Percentiles rank a stretch among this genome's conserved stretches.
Conservation (phyloP, 1,140 invertebrate species). For the Micrasema longulum region DNA sequence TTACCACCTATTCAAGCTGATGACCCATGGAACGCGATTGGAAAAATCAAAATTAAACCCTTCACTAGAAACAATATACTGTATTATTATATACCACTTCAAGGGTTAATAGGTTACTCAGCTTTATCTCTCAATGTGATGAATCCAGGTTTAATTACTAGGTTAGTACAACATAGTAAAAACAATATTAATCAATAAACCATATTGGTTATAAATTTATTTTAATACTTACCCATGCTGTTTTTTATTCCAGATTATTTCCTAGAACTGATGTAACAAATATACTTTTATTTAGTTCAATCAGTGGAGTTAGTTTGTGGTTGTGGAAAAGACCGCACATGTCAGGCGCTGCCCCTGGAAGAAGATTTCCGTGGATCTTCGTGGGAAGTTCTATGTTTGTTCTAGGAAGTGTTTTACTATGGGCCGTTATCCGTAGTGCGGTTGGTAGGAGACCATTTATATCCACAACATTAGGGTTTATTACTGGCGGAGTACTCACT, state of each 20-base stretch:
- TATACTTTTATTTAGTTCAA: constrained; percentile 62
- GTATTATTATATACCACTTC: constrained; percentile 66
- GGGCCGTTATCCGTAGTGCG: constrained; percentile 65
- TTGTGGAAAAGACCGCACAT: constrained; percentile 66
- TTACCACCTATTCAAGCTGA: constrained; percentile 23
- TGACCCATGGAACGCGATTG: constrained; percentile 40
- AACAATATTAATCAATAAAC: background rate
- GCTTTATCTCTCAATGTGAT: constrained; percentile 66
- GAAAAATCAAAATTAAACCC: constrained; percentile 61
- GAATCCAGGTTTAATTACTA: constrained; percentile 65
- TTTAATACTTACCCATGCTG: too few species aligned
- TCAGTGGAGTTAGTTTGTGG: constrained; percentile 64
- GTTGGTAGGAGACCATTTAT: constrained; percentile 63
- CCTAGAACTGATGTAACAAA: constrained; percentile 65
- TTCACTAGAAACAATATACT: constrained; percentile 65
- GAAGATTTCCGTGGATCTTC: constrained; percentile 66
- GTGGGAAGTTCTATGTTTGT: constrained; percentile 65
- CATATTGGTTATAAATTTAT: too few species aligned
- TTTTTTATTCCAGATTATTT: constrained; percentile 61
- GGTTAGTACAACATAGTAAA: constrained; percentile 58
- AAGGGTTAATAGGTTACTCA: constrained; percentile 66
- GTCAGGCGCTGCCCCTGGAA: constrained; percentile 63
- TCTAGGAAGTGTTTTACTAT: constrained; percentile 65
- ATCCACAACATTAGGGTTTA: constrained; percentile 62
- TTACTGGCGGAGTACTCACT: constrained; percentile 64